phyloP scores from a whole-genome alignment of 2,113 vertebrate genomes.

The Anser brachyrhynchus region DNA sequence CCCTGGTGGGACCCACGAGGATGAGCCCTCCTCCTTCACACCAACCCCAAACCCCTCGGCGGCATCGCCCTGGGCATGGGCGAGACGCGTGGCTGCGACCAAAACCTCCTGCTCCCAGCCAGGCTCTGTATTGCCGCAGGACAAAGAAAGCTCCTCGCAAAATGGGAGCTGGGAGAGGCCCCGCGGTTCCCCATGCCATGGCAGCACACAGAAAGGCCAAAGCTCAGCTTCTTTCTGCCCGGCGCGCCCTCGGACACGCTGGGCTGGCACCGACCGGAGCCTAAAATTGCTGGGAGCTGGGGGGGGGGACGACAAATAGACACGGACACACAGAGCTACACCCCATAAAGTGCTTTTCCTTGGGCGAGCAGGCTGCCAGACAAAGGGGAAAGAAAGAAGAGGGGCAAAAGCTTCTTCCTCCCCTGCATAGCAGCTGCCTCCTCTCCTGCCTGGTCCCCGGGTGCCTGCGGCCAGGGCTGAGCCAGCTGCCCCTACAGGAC shows the following conservation, averaged over 20 bases:
- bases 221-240: not conserved
- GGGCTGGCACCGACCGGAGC: not conserved
- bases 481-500: not conserved
- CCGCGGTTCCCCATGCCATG: not conserved
- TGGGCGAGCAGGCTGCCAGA: not conserved
- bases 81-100: not conserved
- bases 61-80: not conserved
- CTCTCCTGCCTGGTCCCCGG: not conserved
- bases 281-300: not conserved
- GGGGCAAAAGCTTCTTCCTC: not conserved
- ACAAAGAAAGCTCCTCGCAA: not conserved
- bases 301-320: not conserved
- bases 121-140: fast-evolving
- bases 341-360: not conserved
- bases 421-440: not conserved
- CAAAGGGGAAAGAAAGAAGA: not conserved
- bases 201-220: fast-evolving
- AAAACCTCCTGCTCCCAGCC: not conserved
- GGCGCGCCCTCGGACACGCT: not conserved
- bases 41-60: not conserved
- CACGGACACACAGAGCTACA: not conserved
- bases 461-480: not conserved
- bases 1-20: fast-evolving
- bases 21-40: not conserved
- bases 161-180: too few relatives aligned